A percentile compares a stretch with the other conserved stretches of the same genome.
Conservation (phyloP, 2,113 vertebrate genomes). For the Bos indicus region DNA sequence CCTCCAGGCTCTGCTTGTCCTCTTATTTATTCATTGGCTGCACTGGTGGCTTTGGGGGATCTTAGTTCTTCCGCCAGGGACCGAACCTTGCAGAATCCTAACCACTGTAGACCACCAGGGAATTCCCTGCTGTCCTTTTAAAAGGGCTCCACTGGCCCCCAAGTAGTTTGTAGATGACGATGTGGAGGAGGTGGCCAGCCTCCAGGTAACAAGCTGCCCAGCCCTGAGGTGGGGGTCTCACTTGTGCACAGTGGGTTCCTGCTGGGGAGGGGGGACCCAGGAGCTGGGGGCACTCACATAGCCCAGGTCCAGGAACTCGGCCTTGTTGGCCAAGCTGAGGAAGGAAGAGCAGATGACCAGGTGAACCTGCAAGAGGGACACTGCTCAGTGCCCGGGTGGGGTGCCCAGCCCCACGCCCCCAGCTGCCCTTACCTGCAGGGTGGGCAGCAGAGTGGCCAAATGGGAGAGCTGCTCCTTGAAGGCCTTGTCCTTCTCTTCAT, state of each 20-base stretch:
- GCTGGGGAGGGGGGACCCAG: no score
- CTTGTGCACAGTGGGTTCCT: neutral
- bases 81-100: neutral
- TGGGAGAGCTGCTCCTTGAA: conserved; percentile 92
- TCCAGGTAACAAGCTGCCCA: neutral
- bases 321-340: conserved; percentile 93
- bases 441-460: conserved; percentile 89
- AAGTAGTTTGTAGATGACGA: neutral
- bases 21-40: neutral
- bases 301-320: conserved; percentile 93
- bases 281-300: conserved; percentile 84
- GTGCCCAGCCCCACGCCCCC: neutral
- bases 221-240: neutral
- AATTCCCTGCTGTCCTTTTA: neutral
- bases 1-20: neutral
- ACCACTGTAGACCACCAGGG: neutral
- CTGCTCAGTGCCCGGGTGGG: neutral
- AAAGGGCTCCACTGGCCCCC: neutral
- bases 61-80: neutral
- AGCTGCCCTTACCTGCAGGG: conserved; percentile 86
- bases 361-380: conserved; percentile 81
- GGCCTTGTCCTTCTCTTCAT: conserved; percentile 92
- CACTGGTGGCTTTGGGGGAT: neutral
- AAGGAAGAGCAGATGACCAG: conserved; percentile 93
- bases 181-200: neutral